Evolutionary conservation across 2,888 invertebrate species (phyloP).

Genomic region (Pheosia tremula): DNA sequence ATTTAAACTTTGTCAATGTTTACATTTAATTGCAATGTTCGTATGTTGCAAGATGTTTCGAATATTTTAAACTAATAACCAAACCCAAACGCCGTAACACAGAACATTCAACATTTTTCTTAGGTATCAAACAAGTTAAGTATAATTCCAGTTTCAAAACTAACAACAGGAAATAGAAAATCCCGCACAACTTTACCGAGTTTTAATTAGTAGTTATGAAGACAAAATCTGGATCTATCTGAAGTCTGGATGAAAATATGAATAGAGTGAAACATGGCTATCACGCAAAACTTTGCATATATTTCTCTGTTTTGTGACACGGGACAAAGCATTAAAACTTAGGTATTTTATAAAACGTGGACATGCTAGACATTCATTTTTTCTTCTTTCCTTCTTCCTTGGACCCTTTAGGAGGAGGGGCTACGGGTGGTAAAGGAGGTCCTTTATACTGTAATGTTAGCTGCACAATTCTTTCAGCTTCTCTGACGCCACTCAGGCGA

Average conservation of each 20-base stretch:
- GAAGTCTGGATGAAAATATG: constrained; percentile 49
- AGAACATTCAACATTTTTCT: not conserved
- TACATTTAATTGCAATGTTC: too few relatives aligned
- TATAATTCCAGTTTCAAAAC: constrained; percentile 51
- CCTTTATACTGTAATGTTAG: constrained; percentile 82
- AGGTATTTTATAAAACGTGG: constrained; percentile 5
- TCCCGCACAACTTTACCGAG: constrained; percentile 45
- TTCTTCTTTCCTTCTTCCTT: constrained; percentile 21
- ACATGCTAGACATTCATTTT: not conserved
- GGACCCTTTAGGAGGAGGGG: constrained; percentile 9
- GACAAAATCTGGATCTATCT: constrained; percentile 21
- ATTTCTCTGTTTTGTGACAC: constrained; percentile 23
- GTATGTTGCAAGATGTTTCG: not conserved
- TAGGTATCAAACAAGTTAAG: constrained; percentile 27
- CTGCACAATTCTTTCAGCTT: constrained; percentile 89
- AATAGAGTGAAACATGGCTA: constrained; percentile 29
- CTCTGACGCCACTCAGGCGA: constrained; percentile 90
- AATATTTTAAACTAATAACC: not conserved
- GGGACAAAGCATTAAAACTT: constrained; percentile 11
- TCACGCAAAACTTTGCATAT: constrained; percentile 31
- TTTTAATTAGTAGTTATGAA: constrained; percentile 42
- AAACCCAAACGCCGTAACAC: not conserved
- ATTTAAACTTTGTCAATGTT: too few relatives aligned
- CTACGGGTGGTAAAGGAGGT: constrained; percentile 58
- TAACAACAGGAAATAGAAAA: constrained; percentile 53